Percentiles rank a stretch among this genome's conserved stretches.
Evolutionary conservation across 2,113 vertebrate species (phyloP).

Genomic region (Triplophysa tibetana): DNA sequence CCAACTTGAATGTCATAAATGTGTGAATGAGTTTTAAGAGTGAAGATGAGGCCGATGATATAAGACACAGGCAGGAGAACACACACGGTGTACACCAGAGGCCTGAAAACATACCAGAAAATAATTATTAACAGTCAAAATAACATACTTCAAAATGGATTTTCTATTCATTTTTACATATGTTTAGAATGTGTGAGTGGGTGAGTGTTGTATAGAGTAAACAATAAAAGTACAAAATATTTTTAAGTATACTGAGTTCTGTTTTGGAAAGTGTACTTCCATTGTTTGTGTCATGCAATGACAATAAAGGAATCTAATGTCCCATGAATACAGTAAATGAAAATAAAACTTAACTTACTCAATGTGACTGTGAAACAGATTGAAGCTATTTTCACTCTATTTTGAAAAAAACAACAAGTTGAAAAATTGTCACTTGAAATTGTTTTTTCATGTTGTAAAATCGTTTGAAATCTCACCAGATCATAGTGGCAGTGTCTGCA

Average conservation of each 20-base stretch:
- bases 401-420: background rate
- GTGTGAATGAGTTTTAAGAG: conserved; percentile 84
- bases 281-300: too few species aligned
- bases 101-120: conserved; percentile 63
- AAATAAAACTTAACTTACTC: conserved; percentile 74
- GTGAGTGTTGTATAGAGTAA: too few species aligned
- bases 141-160: too few species aligned
- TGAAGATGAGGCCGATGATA: conserved; percentile 82
- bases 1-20: conserved; percentile 82
- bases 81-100: conserved; percentile 76
- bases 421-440: too few species aligned
- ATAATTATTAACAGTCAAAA: background rate
- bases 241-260: too few species aligned
- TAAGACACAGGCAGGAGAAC: conserved; percentile 78
- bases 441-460: background rate
- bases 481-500: conserved; percentile 85
- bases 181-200: too few species aligned
- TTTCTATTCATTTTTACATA: too few species aligned
- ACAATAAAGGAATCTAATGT: background rate
- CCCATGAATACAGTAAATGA: background rate
- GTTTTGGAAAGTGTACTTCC: too few species aligned
- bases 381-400: conserved; percentile 73
- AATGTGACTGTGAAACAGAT: conserved; percentile 82
- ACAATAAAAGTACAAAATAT: too few species aligned
- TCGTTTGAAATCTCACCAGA: conserved; percentile 69